A percentile compares a stretch with the other conserved stretches of the same genome.
These are phyloP conservation scores for Heteromormyrus szaboi DNA, from an alignment of 2,797 vertebrate genomes.

Conservation along the genomic window DNA sequence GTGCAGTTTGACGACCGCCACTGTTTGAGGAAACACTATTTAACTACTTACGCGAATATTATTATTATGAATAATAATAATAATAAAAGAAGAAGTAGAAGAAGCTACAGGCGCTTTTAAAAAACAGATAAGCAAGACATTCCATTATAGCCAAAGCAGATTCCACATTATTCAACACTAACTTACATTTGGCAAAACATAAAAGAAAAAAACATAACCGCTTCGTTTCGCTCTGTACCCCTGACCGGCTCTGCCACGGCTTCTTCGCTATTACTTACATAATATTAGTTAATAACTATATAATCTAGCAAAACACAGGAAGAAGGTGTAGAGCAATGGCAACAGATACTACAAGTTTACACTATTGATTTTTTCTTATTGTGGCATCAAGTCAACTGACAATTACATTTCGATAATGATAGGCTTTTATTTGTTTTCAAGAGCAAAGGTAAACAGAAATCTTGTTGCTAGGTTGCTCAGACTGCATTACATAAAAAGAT, in stretches of 20 bases:
- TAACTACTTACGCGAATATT: conserved; percentile 64
- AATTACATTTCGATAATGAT: neutral
- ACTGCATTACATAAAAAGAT: neutral
- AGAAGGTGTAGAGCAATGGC: neutral
- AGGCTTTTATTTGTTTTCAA: neutral
- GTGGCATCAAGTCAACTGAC: neutral
- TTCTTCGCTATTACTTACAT: neutral
- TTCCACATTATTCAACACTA: neutral
- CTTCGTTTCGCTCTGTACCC: neutral
- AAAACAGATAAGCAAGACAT: neutral
- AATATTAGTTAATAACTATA: neutral
- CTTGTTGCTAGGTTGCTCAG: neutral
- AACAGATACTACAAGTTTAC: neutral
- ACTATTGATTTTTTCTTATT: neutral
- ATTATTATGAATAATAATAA: neutral
- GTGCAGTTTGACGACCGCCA: conserved; percentile 79
- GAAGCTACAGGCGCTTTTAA: neutral
- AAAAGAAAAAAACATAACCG: neutral
- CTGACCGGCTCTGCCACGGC: neutral
- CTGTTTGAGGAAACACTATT: conserved; percentile 74
- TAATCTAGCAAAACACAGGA: neutral
- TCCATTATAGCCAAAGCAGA: neutral
- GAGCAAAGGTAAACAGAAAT: neutral
- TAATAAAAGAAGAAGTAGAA: neutral
- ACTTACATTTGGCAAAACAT: neutral